Evolutionary conservation across 2,888 invertebrate genomes (phyloP).

Genomic region (Ametastegia equiseti): DNA sequence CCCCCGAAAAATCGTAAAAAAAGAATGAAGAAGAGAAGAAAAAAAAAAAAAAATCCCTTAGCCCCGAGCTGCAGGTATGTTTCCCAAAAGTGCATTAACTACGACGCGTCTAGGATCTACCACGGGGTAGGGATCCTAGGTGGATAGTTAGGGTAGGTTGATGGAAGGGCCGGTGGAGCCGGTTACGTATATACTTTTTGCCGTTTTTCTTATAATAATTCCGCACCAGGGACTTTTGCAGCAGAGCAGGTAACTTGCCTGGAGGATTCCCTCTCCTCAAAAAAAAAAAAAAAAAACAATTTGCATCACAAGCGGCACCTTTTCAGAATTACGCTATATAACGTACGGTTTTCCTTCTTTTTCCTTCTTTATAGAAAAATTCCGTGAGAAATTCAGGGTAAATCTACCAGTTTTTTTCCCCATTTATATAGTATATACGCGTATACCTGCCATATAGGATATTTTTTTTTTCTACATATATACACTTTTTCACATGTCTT

Average conservation of each 20-base stretch:
- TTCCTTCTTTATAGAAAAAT: slow-evolving; percentile 38
- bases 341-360: slow-evolving; percentile 51
- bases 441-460: no score
- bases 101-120: not conserved
- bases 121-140: not conserved
- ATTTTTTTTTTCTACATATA: slow-evolving; percentile 13
- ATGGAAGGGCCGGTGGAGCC: slow-evolving; percentile 38
- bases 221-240: not conserved
- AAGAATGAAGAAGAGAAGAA: slow-evolving; percentile 49
- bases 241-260: slow-evolving; percentile 34
- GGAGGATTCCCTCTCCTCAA: slow-evolving; percentile 56
- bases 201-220: slow-evolving; percentile 24
- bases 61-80: slow-evolving; percentile 31
- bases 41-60: not conserved
- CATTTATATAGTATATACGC: slow-evolving; percentile 41
- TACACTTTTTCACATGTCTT: not conserved
- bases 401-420: slow-evolving; percentile 16
- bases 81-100: slow-evolving; percentile 47
- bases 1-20: slow-evolving; percentile 70
- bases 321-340: slow-evolving; percentile 5
- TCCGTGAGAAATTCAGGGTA: slow-evolving; percentile 31
- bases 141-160: slow-evolving; percentile 31
- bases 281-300: no score
- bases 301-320: slow-evolving; percentile 63
- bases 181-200: slow-evolving; percentile 14